Percentiles rank a stretch among this genome's conserved stretches.
These are phyloP conservation scores for Sminthurinus signatus DNA, from an alignment of 1,140 invertebrate genomes.

Conservation along the genomic window DNA sequence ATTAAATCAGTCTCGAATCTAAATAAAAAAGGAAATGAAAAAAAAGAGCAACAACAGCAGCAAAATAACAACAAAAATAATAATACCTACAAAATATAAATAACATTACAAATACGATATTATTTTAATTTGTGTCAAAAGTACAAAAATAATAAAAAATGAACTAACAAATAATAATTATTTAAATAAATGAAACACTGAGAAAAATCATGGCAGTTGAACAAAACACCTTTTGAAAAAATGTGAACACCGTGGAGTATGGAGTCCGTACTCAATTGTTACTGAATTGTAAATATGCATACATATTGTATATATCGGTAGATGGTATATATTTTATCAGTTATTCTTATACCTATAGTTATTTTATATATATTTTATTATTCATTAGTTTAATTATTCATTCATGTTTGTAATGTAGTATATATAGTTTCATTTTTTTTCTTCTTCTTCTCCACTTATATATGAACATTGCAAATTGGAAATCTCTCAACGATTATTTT, in stretches of 20 bases:
- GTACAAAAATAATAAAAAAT: too few species aligned
- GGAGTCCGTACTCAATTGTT: neutral
- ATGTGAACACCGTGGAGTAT: constrained; percentile 9
- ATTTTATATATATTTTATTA: neutral
- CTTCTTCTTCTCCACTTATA: neutral
- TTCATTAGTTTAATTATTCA: too few species aligned
- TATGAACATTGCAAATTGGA: constrained; percentile 13
- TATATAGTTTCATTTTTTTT: too few species aligned
- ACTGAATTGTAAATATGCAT: too few species aligned
- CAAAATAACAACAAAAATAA: too few species aligned
- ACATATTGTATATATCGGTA: neutral
- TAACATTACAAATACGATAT: too few species aligned
- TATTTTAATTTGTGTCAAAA: too few species aligned
- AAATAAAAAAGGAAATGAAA: neutral
- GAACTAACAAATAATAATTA: too few species aligned
- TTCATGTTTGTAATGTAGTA: too few species aligned
- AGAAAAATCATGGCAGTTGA: constrained; percentile 6
- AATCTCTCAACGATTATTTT: neutral
- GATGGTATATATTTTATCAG: neutral
- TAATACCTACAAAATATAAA: too few species aligned
- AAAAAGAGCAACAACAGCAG: too few species aligned
- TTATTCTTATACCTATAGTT: neutral
- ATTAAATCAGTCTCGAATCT: constrained; percentile 10
- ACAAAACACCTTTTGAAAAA: neutral
- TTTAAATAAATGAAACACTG: too few species aligned